Percentiles rank a stretch among this genome's conserved stretches.
Evolutionary conservation across 2,797 vertebrate genomes (phyloP).

Genomic region (Hoplostethus atlanticus): DNA sequence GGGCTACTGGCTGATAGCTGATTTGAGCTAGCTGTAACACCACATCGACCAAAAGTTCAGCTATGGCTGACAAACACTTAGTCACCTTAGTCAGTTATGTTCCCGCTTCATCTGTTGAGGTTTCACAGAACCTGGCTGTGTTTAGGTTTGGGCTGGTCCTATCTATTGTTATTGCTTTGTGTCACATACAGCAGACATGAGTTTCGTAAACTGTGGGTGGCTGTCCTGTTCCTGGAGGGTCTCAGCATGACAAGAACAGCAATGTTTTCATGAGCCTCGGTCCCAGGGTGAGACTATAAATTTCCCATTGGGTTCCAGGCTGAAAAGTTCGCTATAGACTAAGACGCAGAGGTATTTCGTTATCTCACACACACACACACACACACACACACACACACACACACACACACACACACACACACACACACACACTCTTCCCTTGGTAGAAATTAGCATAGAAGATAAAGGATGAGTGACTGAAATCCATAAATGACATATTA

Average conservation of each 20-base stretch:
- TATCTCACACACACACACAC: no score
- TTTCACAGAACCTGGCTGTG: constrained; percentile 46
- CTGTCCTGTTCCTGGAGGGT: constrained; percentile 56
- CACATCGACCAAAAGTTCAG: no score
- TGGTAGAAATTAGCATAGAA: not conserved
- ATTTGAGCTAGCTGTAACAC: no score
- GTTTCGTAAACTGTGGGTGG: constrained; percentile 65
- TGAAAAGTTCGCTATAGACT: constrained; percentile 50
- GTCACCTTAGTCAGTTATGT: constrained; percentile 32
- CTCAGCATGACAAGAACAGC: constrained; percentile 69
- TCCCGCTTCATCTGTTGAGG: constrained; percentile 45
- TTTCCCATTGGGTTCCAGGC: constrained; percentile 28
- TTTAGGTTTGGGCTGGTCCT: constrained; percentile 56
- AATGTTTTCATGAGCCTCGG: constrained; percentile 50
- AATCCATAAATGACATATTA: constrained; percentile 3
- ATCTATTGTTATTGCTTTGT: constrained; percentile 59
- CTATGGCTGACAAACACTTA: constrained; percentile 1
- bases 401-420: not conserved
- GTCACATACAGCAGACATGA: constrained; percentile 47
- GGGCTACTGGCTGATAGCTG: no score
- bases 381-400: not conserved
- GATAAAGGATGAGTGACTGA: not conserved
- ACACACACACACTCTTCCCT: not conserved
- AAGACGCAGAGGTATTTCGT: constrained; percentile 18
- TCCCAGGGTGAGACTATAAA: constrained; percentile 45